These are phyloP conservation scores for Oncopeltus fasciatus DNA, from an alignment of 1,140 invertebrate genomes.

Conservation along the genomic window DNA sequence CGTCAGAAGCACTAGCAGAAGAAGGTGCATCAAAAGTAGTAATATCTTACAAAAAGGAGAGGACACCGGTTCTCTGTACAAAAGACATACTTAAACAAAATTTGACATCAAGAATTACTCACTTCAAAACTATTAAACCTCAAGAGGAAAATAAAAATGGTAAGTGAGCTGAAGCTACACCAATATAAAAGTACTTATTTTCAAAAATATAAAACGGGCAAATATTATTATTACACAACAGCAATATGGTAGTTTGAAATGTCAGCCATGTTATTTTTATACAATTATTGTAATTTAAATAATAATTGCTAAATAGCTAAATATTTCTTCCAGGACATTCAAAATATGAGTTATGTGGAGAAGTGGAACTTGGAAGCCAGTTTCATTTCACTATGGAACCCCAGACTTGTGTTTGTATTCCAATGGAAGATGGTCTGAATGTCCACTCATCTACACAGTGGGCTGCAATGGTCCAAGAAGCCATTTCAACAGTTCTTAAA, in stretches of 20 bases:
- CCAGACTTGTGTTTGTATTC: constrained; percentile 43
- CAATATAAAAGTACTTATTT: too few relatives aligned
- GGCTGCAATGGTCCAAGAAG: constrained; percentile 24
- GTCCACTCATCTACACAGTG: constrained; percentile 39
- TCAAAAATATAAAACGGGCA: too few relatives aligned
- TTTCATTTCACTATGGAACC: constrained; percentile 54
- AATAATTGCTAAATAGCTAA: too few relatives aligned
- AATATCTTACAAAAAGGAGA: constrained; percentile 43
- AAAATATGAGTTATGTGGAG: constrained; percentile 35
- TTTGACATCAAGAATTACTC: not conserved
- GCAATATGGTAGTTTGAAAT: too few relatives aligned
- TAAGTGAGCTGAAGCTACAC: too few relatives aligned
- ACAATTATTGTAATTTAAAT: too few relatives aligned
- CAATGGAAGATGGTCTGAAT: constrained; percentile 48
- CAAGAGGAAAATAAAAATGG: too few relatives aligned
- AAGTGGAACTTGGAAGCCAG: constrained; percentile 34
- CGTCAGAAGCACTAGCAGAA: constrained; percentile 41
- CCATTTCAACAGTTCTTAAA: constrained; percentile 22
- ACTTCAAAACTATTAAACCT: not conserved
- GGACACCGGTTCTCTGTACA: constrained; percentile 41
- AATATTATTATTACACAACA: too few relatives aligned
- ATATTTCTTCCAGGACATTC: constrained; percentile 23
- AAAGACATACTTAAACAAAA: constrained; percentile 37
- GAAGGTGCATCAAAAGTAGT: constrained; percentile 47
- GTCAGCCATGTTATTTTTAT: too few relatives aligned